Percentiles rank a stretch among this genome's conserved stretches.
Evolutionary conservation across 2,888 invertebrate species (phyloP).

Genomic region (Cantharis nigra): DNA sequence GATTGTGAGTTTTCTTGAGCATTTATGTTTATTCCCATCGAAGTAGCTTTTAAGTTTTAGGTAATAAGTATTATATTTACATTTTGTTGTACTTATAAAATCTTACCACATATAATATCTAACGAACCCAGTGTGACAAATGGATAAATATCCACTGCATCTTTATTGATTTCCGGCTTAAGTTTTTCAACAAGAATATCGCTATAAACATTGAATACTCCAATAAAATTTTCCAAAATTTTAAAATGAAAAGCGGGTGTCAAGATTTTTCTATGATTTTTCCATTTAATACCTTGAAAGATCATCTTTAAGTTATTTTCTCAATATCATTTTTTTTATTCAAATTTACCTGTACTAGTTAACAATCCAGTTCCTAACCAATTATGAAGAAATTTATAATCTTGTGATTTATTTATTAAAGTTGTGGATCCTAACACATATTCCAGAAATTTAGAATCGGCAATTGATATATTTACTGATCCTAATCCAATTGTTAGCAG

Average conservation of each 20-base stretch:
- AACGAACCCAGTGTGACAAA: conserved; percentile 64
- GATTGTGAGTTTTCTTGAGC: conserved; percentile 72
- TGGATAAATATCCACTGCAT: conserved; percentile 64
- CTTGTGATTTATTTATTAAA: conserved; percentile 45
- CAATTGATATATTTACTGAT: conserved; percentile 21
- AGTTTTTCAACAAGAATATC: conserved; percentile 63
- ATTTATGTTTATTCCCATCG: conserved; percentile 79
- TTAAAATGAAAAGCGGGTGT: conserved; percentile 82
- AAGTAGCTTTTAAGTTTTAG: conserved; percentile 66
- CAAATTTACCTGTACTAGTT: conserved; percentile 46
- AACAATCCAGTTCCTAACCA: conserved; percentile 53
- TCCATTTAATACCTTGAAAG: conserved; percentile 63
- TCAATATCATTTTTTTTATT: neutral
- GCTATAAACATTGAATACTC: conserved; percentile 69
- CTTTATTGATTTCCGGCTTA: conserved; percentile 48
- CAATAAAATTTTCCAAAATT: conserved; percentile 72
- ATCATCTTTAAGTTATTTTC: neutral
- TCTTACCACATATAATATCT: conserved; percentile 67
- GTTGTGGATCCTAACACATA: conserved; percentile 41
- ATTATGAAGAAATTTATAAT: conserved; percentile 44
- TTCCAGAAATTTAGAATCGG: conserved; percentile 34
- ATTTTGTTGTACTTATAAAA: no score
- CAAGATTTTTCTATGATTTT: conserved; percentile 68
- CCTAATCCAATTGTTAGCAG: conserved; percentile 25
- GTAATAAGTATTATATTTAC: neutral